These are phyloP conservation scores for Hipposideros larvatus DNA, from an alignment of 2,797 vertebrate genomes.

Conservation along the genomic window DNA sequence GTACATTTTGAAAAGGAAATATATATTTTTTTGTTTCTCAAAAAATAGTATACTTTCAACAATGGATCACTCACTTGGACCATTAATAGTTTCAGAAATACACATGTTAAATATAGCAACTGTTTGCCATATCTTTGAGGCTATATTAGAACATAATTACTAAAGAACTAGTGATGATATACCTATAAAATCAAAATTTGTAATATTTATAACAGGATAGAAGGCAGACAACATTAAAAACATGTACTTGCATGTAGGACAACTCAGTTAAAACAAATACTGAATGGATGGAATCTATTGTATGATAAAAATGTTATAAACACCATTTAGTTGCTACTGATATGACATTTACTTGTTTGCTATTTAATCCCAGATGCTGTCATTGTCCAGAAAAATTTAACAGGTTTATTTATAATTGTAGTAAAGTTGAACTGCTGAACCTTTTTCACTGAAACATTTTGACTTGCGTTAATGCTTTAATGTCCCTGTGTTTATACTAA, in stretches of 20 bases:
- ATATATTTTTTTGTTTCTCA: not conserved
- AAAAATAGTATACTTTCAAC: not conserved
- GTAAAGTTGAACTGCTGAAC: conserved; percentile 88
- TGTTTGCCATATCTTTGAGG: not conserved
- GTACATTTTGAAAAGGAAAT: not conserved
- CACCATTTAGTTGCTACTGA: conserved; percentile 88
- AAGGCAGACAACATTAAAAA: conserved; percentile 91
- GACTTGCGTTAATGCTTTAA: conserved; percentile 85
- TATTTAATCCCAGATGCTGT: conserved; percentile 87
- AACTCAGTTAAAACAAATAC: conserved; percentile 90
- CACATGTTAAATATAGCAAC: not conserved
- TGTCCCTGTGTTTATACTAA: conserved; percentile 85
- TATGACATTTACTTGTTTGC: conserved; percentile 89
- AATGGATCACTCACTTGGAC: not conserved
- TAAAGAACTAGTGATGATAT: not conserved
- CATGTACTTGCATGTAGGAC: conserved; percentile 89
- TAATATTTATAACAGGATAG: conserved; percentile 85
- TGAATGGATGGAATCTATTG: conserved; percentile 89
- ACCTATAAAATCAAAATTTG: not conserved
- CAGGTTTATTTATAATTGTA: conserved; percentile 88
- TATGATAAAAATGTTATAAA: conserved; percentile 90
- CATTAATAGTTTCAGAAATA: not conserved
- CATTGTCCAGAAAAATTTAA: conserved; percentile 90
- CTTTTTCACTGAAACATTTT: conserved; percentile 84
- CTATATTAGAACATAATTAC: conserved; percentile 4